Conservation (phyloP, 2,113 vertebrate species). For the Phylloscopus trochiloides region DNA sequence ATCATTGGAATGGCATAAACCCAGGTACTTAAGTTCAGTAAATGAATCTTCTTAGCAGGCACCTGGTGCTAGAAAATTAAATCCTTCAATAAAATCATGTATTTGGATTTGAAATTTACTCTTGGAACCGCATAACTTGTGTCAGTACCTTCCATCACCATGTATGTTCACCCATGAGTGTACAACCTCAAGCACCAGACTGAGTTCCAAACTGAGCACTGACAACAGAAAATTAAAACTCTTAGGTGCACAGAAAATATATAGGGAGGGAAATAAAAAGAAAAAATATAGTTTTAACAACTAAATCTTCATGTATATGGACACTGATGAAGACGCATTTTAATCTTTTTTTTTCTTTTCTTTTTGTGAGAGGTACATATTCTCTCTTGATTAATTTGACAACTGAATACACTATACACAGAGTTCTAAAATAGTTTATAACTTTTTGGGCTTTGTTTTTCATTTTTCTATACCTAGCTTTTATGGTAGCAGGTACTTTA, state of each 20-base stretch:
- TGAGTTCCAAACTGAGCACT: not conserved
- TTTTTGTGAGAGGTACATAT: not conserved
- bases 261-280: not conserved
- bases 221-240: not conserved
- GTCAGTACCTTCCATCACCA: not conserved
- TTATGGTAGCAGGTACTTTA: not conserved
- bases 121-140: not conserved
- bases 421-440: not conserved
- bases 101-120: not conserved
- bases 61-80: not conserved
- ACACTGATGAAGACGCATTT: not conserved
- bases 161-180: fast-evolving
- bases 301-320: not conserved
- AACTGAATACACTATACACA: not conserved
- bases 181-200: fast-evolving
- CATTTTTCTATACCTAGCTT: not conserved
- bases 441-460: not conserved
- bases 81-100: not conserved
- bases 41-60: not conserved
- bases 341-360: fast-evolving
- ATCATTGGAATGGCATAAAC: not conserved
- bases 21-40: not conserved
- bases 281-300: not conserved
- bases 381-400: not conserved
- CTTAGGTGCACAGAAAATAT: not conserved